These are phyloP conservation scores for Echinarachnius parma DNA, from an alignment of 53 echinoderm and acorn worm genomes.

Conservation along the genomic window DNA sequence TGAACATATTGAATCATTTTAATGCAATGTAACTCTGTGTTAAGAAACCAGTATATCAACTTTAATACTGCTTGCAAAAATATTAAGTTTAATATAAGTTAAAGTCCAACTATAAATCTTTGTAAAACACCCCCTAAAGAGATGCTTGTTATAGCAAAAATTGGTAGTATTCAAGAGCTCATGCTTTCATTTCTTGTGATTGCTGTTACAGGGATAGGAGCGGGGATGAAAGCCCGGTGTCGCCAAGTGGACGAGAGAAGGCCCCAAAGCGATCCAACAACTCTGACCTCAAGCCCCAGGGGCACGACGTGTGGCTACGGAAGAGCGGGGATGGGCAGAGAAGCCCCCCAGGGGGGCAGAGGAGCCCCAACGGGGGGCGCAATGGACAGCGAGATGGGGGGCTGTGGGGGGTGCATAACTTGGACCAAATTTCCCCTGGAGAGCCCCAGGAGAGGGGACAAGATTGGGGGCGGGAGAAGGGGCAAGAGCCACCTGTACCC, in stretches of 20 bases:
- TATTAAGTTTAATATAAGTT: too few species aligned
- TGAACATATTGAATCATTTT: too few species aligned
- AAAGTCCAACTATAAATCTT: too few species aligned
- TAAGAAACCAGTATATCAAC: too few species aligned
- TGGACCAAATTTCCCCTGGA: background rate
- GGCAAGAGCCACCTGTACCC: constrained; percentile 2
- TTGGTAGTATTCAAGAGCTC: too few species aligned
- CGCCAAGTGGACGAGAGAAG: constrained; percentile 2
- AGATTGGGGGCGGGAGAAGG: too few species aligned
- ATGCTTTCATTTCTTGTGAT: too few species aligned
- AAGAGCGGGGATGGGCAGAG: constrained; percentile 24
- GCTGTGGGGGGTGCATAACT: constrained; percentile 29
- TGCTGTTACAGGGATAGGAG: background rate
- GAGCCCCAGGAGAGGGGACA: constrained; percentile 5
- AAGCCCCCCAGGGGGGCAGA: background rate
- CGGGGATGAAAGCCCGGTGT: constrained; percentile 2
- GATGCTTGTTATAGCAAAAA: too few species aligned
- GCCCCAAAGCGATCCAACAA: constrained; percentile 2
- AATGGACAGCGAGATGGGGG: constrained; percentile 17
- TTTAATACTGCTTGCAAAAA: too few species aligned
- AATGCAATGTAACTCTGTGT: too few species aligned
- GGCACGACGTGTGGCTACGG: constrained; percentile 15
- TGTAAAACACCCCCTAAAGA: too few species aligned
- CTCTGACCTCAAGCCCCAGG: background rate
- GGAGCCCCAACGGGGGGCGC: too few species aligned